Evolutionary conservation across 2,888 invertebrate genomes (phyloP).

Genomic region (Eristalinus aeneus): DNA sequence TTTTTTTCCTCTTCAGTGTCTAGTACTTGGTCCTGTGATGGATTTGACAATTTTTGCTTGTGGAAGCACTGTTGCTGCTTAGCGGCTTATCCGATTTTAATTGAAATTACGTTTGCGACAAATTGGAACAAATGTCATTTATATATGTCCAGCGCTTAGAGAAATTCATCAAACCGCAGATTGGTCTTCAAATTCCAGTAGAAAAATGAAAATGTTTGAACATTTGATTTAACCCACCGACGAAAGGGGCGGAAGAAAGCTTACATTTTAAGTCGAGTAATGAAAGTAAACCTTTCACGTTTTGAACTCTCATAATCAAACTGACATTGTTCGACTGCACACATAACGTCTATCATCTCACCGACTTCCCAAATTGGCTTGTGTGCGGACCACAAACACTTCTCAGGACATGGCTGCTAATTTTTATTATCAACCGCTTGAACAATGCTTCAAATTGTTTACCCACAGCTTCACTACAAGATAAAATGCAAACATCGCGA

Average conservation of each 20-base stretch:
- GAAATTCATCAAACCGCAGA: too few species aligned
- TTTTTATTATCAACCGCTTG: not conserved
- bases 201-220: too few species aligned
- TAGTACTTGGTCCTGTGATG: conserved; percentile 2
- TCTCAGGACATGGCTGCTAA: not conserved
- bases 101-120: too few species aligned
- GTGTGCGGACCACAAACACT: not conserved
- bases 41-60: conserved; percentile 17
- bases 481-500: not conserved
- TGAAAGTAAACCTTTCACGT: not conserved
- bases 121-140: too few species aligned
- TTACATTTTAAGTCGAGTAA: too few species aligned
- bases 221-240: too few species aligned
- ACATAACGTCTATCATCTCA: not conserved
- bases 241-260: too few species aligned
- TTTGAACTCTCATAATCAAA: not conserved
- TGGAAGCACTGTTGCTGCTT: too few species aligned
- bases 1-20: conserved; percentile 24
- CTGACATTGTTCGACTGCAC: not conserved
- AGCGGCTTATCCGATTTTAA: too few species aligned
- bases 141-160: too few species aligned
- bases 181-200: too few species aligned
- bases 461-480: not conserved
- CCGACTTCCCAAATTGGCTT: not conserved
- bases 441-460: not conserved